Evolutionary conservation across 2,797 vertebrate species (phyloP), one percentile per base, ranked within the genome.

Genomic region (Eulemur coronatus): DNA sequence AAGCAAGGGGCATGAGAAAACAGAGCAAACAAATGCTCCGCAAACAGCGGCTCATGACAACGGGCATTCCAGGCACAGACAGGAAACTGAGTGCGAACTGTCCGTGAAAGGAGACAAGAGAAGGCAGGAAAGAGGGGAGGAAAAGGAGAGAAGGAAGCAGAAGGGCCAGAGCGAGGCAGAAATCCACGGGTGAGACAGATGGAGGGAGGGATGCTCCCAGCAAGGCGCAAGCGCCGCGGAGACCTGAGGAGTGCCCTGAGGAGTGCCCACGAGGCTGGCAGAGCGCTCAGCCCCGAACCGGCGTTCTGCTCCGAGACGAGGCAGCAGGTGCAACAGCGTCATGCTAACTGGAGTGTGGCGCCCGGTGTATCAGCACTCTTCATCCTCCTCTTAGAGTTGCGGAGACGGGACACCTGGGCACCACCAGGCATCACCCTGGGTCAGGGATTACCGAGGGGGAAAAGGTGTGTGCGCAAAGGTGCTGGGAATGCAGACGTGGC

Each of bases 1-100:
- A 14, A 57, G 61, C 4, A 26, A 55, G 48, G 33, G 73, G 33
- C 2, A 0, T 0, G 70, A 69, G 69, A 57, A 33, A 41, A 46
- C 38, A 9, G 13, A 72, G 30, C 35, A 35, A 57, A 11, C 35
- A 89, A 33, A 33, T 2, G 0, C 15, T 59, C 87, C 41, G 26
- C 5, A 48, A n/a, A 43, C 12, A 1, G 82, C 2, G 26, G 38
- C 11, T n/a, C 5, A 6, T 26, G 4, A 80, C 26, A 35, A 9
- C 5, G 5, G 3, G 5, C 0, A 0, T n/a, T 52, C 61, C 69
- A 48, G 50, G 50, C 17, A 18, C 0, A 24, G 43, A 18, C 13
- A 6, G 35, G 52, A 33, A 79, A 33, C 55, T 2, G 30, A 22
- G 10, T 15, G 33, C 2, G 9, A 52, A 80, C 22, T 5, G 38